A percentile compares a stretch with the other conserved stretches of the same genome.
Evolutionary conservation across 1,140 invertebrate genomes (phyloP).

Genomic region (Hormaphis cornu): DNA sequence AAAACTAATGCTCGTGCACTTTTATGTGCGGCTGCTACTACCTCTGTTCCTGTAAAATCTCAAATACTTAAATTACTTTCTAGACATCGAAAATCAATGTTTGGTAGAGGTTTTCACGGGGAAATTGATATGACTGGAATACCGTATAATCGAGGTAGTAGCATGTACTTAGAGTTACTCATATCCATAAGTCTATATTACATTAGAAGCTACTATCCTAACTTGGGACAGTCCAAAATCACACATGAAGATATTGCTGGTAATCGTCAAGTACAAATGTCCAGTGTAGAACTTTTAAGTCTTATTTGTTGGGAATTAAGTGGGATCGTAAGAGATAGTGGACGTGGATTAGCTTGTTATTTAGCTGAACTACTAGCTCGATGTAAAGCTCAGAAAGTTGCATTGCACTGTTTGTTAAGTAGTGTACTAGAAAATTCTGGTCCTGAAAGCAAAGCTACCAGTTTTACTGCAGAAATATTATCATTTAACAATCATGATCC

Average conservation of each 20-base stretch:
- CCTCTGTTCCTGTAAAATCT: constrained; percentile 44
- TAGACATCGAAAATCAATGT: constrained; percentile 68
- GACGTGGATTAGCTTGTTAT: constrained; percentile 69
- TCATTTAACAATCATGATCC: constrained; percentile 61
- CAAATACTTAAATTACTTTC: constrained; percentile 57
- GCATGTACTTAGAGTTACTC: constrained; percentile 75
- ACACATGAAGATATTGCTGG: constrained; percentile 63
- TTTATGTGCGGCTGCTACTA: constrained; percentile 60
- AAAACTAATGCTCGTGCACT: constrained; percentile 62
- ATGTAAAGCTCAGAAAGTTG: constrained; percentile 81
- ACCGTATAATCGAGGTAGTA: constrained; percentile 55
- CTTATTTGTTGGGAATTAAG: constrained; percentile 68
- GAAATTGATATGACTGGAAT: constrained; percentile 49
- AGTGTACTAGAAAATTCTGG: constrained; percentile 57
- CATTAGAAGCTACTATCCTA: constrained; percentile 71
- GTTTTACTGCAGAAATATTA: constrained; percentile 75
- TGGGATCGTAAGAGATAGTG: constrained; percentile 71
- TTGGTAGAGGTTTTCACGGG: constrained; percentile 68
- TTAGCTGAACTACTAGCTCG: constrained; percentile 69
- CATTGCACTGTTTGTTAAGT: constrained; percentile 72
- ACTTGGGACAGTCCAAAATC: constrained; percentile 54
- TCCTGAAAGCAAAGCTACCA: constrained; percentile 41
- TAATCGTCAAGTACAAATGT: constrained; percentile 66
- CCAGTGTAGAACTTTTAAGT: constrained; percentile 67
- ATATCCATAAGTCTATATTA: constrained; percentile 71